Evolutionary conservation across 37 sponge, comb jelly and placozoan species (phyloP).

Genomic region (Cladorhizidae sp.): DNA sequence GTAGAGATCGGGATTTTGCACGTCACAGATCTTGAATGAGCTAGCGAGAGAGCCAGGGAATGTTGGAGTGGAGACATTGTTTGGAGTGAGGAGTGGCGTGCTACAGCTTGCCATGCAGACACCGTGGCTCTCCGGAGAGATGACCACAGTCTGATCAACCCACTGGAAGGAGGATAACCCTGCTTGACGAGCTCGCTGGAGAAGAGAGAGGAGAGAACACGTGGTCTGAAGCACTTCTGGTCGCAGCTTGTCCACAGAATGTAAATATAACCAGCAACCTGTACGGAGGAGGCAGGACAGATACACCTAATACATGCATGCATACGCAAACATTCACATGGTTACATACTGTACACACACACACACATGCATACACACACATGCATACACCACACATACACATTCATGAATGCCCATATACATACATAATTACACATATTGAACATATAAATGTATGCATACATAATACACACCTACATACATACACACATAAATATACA

Average conservation of each 20-base stretch:
- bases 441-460: background rate
- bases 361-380: too few relatives aligned
- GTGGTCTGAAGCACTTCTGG: constrained; percentile 32
- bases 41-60: background rate
- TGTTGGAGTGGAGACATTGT: background rate
- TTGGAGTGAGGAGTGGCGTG: background rate
- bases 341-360: too few relatives aligned
- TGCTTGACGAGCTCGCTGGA: constrained; percentile 20
- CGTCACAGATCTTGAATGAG: constrained; percentile 26
- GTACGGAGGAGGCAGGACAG: background rate
- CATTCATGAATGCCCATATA: too few relatives aligned
- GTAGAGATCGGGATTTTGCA: background rate
- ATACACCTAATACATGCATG: background rate
- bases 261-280: constrained; percentile 58
- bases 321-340: too few relatives aligned
- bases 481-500: background rate
- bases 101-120: constrained; percentile 40
- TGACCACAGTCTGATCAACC: constrained; percentile 8
- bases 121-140: constrained; percentile 3
- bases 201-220: constrained; percentile 9
- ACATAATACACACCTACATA: constrained; percentile 6
- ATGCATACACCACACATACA: too few relatives aligned
- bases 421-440: too few relatives aligned
- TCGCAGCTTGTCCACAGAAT: constrained; percentile 23
- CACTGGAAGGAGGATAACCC: constrained; percentile 9